Conservation (phyloP, 2,113 vertebrate genomes). For the Athene noctua region DNA sequence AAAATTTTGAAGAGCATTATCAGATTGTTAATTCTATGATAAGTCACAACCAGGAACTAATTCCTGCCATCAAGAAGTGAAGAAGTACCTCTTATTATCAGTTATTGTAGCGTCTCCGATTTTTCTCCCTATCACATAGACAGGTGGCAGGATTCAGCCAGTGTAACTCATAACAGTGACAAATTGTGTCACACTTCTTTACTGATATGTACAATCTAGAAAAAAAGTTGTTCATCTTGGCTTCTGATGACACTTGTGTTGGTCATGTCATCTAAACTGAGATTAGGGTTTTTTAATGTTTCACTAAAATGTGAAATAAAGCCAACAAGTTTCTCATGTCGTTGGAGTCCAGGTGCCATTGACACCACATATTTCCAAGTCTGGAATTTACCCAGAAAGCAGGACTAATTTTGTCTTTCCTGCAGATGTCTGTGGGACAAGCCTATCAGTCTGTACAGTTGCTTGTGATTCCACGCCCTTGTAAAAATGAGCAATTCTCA, state of each 20-base stretch:
- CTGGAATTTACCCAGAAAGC: not conserved
- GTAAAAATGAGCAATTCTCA: not conserved
- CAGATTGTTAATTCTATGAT: not conserved
- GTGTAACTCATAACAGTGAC: accelerated
- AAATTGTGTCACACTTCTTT: not conserved
- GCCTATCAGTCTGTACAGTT: not conserved
- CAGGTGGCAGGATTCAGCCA: not conserved
- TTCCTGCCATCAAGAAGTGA: not conserved
- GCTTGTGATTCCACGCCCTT: not conserved
- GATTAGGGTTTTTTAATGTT: not conserved
- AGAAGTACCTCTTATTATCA: not conserved
- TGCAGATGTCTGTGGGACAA: not conserved
- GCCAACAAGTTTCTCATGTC: not conserved
- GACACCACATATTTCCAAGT: not conserved
- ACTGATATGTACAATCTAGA: not conserved
- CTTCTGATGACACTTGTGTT: not conserved
- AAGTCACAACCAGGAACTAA: not conserved
- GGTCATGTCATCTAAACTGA: not conserved
- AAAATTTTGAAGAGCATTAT: not conserved
- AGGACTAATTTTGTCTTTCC: not conserved
- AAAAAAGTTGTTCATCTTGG: not conserved
- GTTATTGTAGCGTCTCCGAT: not conserved
- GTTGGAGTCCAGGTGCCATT: not conserved
- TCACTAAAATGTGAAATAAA: not conserved
- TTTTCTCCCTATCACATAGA: not conserved